Base-by-base conservation (phyloP, 2,888 invertebrate species). In the Ypsolopha scabrella region DNA sequence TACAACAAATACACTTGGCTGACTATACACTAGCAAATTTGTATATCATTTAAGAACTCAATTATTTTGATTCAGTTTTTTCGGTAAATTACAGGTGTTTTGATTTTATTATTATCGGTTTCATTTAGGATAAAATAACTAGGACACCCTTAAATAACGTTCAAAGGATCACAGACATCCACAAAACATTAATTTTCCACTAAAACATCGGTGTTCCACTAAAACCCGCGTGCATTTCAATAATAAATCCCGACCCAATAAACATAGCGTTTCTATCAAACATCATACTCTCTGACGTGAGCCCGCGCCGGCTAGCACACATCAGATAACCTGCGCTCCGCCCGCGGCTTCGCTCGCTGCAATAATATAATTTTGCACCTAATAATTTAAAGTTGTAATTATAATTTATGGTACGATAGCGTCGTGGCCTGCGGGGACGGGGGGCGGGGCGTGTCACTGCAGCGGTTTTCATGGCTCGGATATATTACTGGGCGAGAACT, bases 341-440 rank as follows among this genome's bases (percentile, higher is more conserved):
- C 67, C 67, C 57, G 62, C 55, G 60, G 74, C 72, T 34, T 36
- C 7, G 13, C 13, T 60, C 58, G 59, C 64, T 59, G 66, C 65
- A 64, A 68, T 72, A 73, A 68, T 71, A 69, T 69, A 70, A 69
- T 65, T 75, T 80, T 75, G 69, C 80, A 81, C 81, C 75, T 80
- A 75, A 80, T 80, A 80, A 83, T 82, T 83, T 80, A 66, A 64
- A 68, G 59, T 63, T 65, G 69, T 75, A 82, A 80, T 81, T 80
- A 80, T 72, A 70, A 72, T 72, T 75, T 67, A 51, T 51, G 51
- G 34, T 33, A 11, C 44, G 48, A 50, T 50, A 50, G 38, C 11
- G 43, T 43, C 50, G 14, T 10, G 36, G 41, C 41, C 33, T 9
- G 50, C 47, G 13, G 41, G 34, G 50, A 57, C 57, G 45, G 53